phyloP scores from a whole-genome alignment of 2,113 vertebrate genomes.

The Upupa epops region DNA sequence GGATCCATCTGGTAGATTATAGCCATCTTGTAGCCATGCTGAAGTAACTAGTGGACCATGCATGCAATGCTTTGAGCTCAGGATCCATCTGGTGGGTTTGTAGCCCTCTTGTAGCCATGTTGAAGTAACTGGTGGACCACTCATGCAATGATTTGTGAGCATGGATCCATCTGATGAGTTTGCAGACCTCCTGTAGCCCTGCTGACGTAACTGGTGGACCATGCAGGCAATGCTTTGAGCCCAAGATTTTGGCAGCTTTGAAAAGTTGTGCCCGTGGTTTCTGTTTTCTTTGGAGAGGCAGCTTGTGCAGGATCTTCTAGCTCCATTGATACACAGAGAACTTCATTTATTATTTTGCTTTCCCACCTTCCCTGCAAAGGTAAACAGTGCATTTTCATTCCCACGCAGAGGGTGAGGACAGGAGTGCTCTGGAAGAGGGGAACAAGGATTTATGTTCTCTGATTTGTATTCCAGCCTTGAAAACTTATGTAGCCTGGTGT shows the following conservation, averaged over 20 bases:
- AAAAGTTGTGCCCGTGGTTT: neutral
- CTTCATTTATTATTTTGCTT: constrained; percentile 3
- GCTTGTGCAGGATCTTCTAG: neutral
- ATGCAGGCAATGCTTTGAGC: no score
- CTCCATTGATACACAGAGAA: neutral
- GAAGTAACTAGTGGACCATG: no score
- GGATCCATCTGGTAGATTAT: no score
- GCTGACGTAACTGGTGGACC: no score
- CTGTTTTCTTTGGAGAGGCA: neutral
- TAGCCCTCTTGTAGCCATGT: no score
- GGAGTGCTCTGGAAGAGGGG: neutral
- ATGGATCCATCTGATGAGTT: no score
- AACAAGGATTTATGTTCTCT: constrained; percentile 10
- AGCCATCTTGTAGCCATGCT: no score
- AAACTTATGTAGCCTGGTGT: constrained; percentile 50
- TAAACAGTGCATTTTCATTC: neutral
- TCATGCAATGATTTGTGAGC: no score
- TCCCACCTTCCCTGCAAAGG: neutral
- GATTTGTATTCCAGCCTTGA: constrained; percentile 53
- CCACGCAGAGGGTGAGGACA: neutral
- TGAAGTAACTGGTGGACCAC: no score
- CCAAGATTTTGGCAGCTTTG: neutral
- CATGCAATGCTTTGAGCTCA: no score
- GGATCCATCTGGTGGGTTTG: no score
- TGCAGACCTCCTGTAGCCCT: no score